Evolutionary conservation across 92 coral and sea anemone species (phyloP).

Genomic region (Porites divaricata): DNA sequence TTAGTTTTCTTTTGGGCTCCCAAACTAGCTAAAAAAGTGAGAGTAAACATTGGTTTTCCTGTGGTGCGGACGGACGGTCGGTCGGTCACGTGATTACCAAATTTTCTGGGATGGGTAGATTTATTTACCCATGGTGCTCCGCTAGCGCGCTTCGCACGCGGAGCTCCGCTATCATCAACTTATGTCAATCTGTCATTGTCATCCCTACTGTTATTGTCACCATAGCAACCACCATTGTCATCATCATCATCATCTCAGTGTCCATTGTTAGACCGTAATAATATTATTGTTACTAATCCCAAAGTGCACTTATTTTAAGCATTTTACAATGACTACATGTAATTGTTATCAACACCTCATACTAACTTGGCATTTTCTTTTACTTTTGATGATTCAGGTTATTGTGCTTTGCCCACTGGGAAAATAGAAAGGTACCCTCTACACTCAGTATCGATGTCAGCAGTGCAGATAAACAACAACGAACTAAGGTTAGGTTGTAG

Average conservation of each 20-base stretch:
- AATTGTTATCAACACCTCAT: not conserved
- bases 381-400: slow-evolving; percentile 35
- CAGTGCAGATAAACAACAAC: slow-evolving; percentile 61
- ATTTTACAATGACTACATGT: not conserved
- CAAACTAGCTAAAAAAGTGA: too few relatives aligned
- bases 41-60: too few relatives aligned
- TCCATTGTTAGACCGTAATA: not conserved
- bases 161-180: too few relatives aligned
- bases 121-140: too few relatives aligned
- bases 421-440: slow-evolving; percentile 52
- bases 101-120: too few relatives aligned
- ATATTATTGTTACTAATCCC: too few relatives aligned
- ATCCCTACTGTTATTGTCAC: not conserved
- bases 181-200: not conserved
- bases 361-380: not conserved
- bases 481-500: slow-evolving; percentile 63
- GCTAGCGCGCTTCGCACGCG: too few relatives aligned
- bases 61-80: too few relatives aligned
- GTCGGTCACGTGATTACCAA: too few relatives aligned
- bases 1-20: too few relatives aligned
- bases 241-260: not conserved
- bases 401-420: slow-evolving; percentile 78
- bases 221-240: not conserved
- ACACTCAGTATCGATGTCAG: slow-evolving; percentile 58
- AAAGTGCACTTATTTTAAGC: too few relatives aligned